phyloP scores from a whole-genome alignment of 2,797 vertebrate species.

The Karalla daura region DNA sequence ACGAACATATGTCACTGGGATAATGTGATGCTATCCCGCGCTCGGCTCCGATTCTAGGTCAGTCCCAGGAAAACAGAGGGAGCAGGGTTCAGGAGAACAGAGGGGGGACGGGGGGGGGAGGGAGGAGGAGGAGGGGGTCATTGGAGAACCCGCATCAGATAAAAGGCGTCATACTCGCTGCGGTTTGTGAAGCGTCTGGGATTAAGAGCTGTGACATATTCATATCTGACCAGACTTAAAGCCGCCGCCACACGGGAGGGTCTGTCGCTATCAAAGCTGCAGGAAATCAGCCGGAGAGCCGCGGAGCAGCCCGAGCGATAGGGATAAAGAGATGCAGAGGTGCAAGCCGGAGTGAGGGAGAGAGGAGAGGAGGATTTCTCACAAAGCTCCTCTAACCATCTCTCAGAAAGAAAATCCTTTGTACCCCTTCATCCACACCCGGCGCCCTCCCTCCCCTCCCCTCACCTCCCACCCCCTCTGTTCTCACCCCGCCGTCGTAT shows the following conservation, averaged over 20 bases:
- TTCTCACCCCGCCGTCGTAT: conserved; percentile 42
- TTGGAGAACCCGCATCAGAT: conserved; percentile 51
- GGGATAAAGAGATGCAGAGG: conserved; percentile 72
- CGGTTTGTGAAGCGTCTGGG: conserved; percentile 68
- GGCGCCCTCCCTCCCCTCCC: conserved; percentile 75
- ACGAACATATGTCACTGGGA: conserved; percentile 33
- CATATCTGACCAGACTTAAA: conserved; percentile 84
- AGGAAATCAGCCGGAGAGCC: conserved; percentile 74
- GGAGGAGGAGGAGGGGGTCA: no score
- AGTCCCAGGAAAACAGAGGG: conserved; percentile 39
- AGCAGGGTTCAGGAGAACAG: conserved; percentile 27
- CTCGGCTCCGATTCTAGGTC: conserved; percentile 49
- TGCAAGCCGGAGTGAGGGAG: conserved; percentile 40
- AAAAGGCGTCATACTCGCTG: conserved; percentile 34
- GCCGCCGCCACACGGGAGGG: conserved; percentile 73
- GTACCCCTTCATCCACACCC: conserved; percentile 78
- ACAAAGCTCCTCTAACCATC: conserved; percentile 80
- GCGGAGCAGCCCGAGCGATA: conserved; percentile 47
- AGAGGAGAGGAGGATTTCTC: conserved; percentile 77
- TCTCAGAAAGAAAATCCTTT: conserved; percentile 81
- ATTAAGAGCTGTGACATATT: conserved; percentile 85
- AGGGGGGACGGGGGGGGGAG: no score
- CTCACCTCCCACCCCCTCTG: conserved; percentile 31
- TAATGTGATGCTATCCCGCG: conserved; percentile 19
- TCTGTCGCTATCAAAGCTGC: conserved; percentile 85